Evolutionary conservation across 1,140 invertebrate genomes (phyloP), one percentile per base, ranked within the genome.

Genomic region (Orius insidiosus): DNA sequence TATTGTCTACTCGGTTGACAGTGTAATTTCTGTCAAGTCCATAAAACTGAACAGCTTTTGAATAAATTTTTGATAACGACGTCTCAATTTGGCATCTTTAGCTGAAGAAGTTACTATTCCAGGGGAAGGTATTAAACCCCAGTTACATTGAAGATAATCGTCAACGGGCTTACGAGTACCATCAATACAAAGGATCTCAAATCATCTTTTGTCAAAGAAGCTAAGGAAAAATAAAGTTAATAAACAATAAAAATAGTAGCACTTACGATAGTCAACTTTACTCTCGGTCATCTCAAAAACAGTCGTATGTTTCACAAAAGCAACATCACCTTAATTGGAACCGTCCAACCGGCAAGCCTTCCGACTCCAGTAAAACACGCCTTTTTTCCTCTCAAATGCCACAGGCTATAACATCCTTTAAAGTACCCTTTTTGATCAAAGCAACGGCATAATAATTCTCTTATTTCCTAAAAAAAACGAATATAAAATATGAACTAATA

Each of bases 341-440:
- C 74, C 47, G 88, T 74, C 92, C 92, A 98, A 32, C 92, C 90
- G 47, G 89, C 89, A 47, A 87, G 66, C 13, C 80, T 81, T 30
- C 88, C 88, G 50, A 96, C 90, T 47, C 83, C 85, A 39, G 83
- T 74, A 63, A 93, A 90, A 62, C 92, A 97, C 13, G 84, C 87
- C 50, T 71, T 79, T 49, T 75, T 83, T 0, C 78, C 76, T 49
- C 77, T 61, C 1, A 97, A 59, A 55, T 82, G 73, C 43, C 68
- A 54, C 11, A 95, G 58, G 5, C 63, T 71, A 8, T 63, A 57
- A 94, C 69, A 52, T 74, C 68, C 2, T 67, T 58, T 3, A 83
- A 55, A 5, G 71, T 66, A 30, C 69, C 71, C 52, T 73, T 76
- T 54, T 79, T 85, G 0, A 92, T 63, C 1, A 94, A 81, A 42